Evolutionary conservation across 2,797 vertebrate species (phyloP), one percentile per base, ranked within the genome.

Genomic region (Enteromius paludinosus): DNA sequence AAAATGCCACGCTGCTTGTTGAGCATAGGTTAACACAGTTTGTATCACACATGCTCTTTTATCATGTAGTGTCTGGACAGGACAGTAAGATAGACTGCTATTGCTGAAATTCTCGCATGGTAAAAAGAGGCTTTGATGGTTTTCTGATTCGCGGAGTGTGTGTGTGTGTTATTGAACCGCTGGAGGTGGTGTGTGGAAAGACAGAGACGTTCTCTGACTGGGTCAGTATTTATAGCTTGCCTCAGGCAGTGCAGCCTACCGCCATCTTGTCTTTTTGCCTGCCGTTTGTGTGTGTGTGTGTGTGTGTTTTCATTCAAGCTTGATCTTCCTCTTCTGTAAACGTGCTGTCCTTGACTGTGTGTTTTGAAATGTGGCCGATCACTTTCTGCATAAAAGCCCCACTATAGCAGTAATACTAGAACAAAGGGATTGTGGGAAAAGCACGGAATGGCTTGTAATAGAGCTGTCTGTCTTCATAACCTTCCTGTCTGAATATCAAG

Each of bases 191-290:
- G 30, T 72, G 59, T 17, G n/a, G 71, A 18, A 10, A 61, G 62
- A 80, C 20, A 8, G 49, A 84, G 64, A 76, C 52, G 20, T 59
- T 80, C 71, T 75, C 64, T 80, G 79, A 82, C 80, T 74, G 71
- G 79, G 80, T 71, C 73, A 41, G 74, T 85, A 78, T 82, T 82
- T 85, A 85, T 85, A 85, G 75, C 45, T 35, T 65, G 70, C 68
- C 73, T 83, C 45, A 71, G 66, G 66, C 66, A 49, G 49, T 83
- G 41, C 56, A 72, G 82, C 68, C 43, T 72, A 35, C 74, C 52
- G 52, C 65, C 82, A 71, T 71, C 74, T 71, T 71, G 75, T 82
- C 59, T 82, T 82, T 80, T 74, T 75, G 56, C 33, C 71, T 23
- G 80, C 70, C 11, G 47, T 25, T 20, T 64, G 56, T 43, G 8